Base-by-base conservation (phyloP, 2,888 invertebrate genomes). In the Marronus borbonicus region DNA sequence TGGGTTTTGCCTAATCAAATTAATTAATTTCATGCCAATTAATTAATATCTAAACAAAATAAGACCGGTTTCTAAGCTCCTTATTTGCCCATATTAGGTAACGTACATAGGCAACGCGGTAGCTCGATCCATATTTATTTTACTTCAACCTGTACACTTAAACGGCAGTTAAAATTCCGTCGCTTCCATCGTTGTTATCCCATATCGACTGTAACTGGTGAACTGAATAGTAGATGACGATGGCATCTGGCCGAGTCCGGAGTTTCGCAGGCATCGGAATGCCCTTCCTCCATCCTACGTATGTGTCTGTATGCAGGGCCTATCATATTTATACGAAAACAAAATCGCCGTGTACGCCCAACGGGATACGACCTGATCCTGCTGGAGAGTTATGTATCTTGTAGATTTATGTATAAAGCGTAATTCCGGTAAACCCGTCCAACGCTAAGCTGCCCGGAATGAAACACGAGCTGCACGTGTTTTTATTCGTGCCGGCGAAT, bases 361-460 rank as follows among this genome's bases (percentile, higher is more conserved):
- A 83, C 84, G 81, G 83, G 84, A 85, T 85, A 84, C 83, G 82
- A 82, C 81, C 84, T 87, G 87, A 87, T 87, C 87, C 87, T 86
- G 83, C 81, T 83, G 84, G 87, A 87, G 87, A 88, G 87, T 88
- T 88, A 88, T 88, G 87, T 87, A 87, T 88, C 87, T 88, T 86
- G 85, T 85, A 88, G 88, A 88, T 88, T 88, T 88, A 88, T 88
- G 88, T 87, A 86, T 86, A 87, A 87, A 88, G 86, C 87, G 86
- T 88, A 88, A 88, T 88, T 84, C 88, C 86, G 83, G 84, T 83
- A 87, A 85, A 85, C 83, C 85, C 84, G 80, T 80, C 81, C 80
- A 70, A 80, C 80, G 82, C 80, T 84, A 86, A 86, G 84, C 86
- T 84, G 81, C 80, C 84, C 31, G 80, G 79, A 79, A 80, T 87